phyloP scores from a whole-genome alignment of 2,113 vertebrate genomes.

The Papio anubis region DNA sequence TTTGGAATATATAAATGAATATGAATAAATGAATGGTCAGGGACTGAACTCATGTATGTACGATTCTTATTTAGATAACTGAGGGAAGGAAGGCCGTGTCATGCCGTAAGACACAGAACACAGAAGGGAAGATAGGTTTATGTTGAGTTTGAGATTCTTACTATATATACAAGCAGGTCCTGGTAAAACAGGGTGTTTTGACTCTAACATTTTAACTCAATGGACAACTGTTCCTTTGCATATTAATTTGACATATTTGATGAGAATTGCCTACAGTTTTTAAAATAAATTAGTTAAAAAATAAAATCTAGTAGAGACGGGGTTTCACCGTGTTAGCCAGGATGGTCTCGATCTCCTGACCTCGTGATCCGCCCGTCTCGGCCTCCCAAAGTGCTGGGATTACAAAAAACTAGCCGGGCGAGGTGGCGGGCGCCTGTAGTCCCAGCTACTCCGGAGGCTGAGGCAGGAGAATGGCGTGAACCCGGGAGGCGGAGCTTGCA shows the following conservation, averaged over 20 bases:
- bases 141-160: background rate
- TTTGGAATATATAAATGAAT: constrained; percentile 14
- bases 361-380: too few species aligned
- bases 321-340: too few species aligned
- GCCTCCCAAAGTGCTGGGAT: too few species aligned
- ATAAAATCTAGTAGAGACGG: background rate
- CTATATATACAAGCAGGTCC: background rate
- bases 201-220: background rate
- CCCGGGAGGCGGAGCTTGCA: too few species aligned
- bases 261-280: constrained; percentile 2
- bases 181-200: background rate
- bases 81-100: background rate
- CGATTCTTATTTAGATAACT: background rate
- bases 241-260: background rate
- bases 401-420: too few species aligned
- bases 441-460: too few species aligned
- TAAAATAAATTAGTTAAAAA: constrained; percentile 14
- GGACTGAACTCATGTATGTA: background rate
- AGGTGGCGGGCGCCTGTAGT: too few species aligned
- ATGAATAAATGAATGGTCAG: background rate
- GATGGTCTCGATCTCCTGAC: too few species aligned
- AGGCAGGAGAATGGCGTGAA: too few species aligned
- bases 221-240: background rate
- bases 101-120: background rate
- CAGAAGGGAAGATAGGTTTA: background rate